These are phyloP conservation scores for Carassius carassius DNA, from an alignment of 2,113 vertebrate species.

Conservation along the genomic window DNA sequence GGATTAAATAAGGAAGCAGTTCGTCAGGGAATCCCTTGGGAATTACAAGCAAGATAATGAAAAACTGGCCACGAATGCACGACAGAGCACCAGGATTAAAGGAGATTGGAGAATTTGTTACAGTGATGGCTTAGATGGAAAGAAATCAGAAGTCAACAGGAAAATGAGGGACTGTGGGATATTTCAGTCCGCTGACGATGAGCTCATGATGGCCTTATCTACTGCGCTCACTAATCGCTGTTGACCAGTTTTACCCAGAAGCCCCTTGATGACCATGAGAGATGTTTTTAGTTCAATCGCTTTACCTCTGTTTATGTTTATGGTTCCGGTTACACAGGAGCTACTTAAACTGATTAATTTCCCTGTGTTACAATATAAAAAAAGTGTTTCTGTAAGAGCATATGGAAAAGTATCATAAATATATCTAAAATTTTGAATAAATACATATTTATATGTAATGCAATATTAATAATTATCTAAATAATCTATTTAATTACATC, in stretches of 20 bases:
- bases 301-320: constrained; percentile 36
- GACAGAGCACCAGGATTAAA: constrained; percentile 68
- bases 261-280: constrained; percentile 55
- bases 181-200: not conserved
- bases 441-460: no score
- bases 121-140: constrained; percentile 55
- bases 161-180: not conserved
- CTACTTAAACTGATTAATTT: not conserved
- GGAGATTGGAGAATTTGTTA: constrained; percentile 61
- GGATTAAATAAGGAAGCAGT: constrained; percentile 34
- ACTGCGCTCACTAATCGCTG: constrained; percentile 61
- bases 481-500: no score
- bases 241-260: constrained; percentile 62
- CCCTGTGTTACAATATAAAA: not conserved
- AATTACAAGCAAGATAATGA: constrained; percentile 69
- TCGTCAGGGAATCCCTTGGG: constrained; percentile 45
- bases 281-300: constrained; percentile 62
- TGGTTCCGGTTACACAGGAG: not conserved
- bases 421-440: no score
- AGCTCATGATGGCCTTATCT: constrained; percentile 41
- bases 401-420: not conserved
- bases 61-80: constrained; percentile 60
- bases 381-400: not conserved
- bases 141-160: not conserved
- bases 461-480: no score